These are phyloP conservation scores for Notolabrus celidotus DNA, from an alignment of 2,797 vertebrate genomes.

Conservation along the genomic window DNA sequence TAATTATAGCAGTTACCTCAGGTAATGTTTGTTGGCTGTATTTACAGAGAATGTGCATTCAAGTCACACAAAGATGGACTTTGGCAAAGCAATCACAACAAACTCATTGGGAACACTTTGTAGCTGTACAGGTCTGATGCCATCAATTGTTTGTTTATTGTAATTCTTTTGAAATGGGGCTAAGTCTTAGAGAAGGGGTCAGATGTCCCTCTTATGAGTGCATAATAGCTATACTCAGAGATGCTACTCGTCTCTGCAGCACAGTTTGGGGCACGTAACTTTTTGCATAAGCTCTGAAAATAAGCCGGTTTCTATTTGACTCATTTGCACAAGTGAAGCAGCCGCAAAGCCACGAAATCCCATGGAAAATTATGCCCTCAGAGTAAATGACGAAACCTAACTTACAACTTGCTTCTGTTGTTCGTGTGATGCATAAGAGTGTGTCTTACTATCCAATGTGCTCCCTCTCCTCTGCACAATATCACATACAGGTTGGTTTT, in stretches of 20 bases:
- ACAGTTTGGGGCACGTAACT: neutral
- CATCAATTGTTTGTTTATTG: neutral
- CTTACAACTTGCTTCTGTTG: neutral
- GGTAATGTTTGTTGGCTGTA: too few species aligned
- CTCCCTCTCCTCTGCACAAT: slow-evolving; percentile 20
- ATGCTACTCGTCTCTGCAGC: neutral
- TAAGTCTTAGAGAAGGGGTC: neutral
- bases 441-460: slow-evolving; percentile 4
- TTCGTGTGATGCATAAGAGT: slow-evolving; percentile 17
- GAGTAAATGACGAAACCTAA: slow-evolving; percentile 17
- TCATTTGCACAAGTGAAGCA: neutral
- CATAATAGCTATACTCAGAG: neutral
- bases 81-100: too few species aligned
- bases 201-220: neutral
- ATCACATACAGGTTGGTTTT: slow-evolving; percentile 55
- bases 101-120: too few species aligned
- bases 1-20: too few species aligned
- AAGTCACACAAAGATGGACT: too few species aligned
- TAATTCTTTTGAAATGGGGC: too few species aligned
- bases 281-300: neutral
- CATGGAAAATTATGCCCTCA: neutral
- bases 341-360: neutral
- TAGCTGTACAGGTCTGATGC: neutral
- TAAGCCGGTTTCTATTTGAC: neutral
- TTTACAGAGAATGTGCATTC: too few species aligned